These are phyloP conservation scores for Nasonia oneida DNA, from an alignment of 2,888 invertebrate genomes.

Conservation along the genomic window DNA sequence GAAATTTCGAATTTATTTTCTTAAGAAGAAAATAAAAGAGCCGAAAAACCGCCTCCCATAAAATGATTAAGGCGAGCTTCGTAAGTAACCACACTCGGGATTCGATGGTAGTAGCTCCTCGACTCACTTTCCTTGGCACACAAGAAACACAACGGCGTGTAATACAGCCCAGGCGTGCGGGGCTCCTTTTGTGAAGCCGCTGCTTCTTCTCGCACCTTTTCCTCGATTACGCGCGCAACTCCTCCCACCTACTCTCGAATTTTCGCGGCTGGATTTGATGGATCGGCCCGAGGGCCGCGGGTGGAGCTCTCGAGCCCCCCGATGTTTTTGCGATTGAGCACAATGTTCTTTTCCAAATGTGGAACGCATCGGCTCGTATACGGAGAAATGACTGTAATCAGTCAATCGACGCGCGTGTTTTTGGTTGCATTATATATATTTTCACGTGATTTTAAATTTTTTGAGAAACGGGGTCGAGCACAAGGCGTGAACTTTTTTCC, in stretches of 20 bases:
- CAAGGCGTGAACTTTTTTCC: neutral
- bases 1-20: neutral
- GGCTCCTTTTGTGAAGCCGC: neutral
- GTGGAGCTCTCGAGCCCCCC: neutral
- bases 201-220: constrained; percentile 21
- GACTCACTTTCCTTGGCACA: neutral
- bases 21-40: constrained; percentile 11
- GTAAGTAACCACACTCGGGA: neutral
- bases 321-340: constrained; percentile 11
- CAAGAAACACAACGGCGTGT: neutral
- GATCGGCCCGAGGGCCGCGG: constrained; percentile 16
- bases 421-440: neutral
- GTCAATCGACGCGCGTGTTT: constrained; percentile 1
- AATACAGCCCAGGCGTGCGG: neutral
- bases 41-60: constrained; percentile 14
- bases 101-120: neutral
- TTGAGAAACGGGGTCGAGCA: neutral
- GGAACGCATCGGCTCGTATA: neutral
- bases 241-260: constrained; percentile 23
- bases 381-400: neutral
- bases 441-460: neutral
- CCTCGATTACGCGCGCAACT: constrained; percentile 1
- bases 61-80: constrained; percentile 25
- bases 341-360: neutral
- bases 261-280: constrained; percentile 23